These are phyloP conservation scores for Drosophila triauraria DNA, from an alignment of 1,140 invertebrate genomes.

Conservation along the genomic window DNA sequence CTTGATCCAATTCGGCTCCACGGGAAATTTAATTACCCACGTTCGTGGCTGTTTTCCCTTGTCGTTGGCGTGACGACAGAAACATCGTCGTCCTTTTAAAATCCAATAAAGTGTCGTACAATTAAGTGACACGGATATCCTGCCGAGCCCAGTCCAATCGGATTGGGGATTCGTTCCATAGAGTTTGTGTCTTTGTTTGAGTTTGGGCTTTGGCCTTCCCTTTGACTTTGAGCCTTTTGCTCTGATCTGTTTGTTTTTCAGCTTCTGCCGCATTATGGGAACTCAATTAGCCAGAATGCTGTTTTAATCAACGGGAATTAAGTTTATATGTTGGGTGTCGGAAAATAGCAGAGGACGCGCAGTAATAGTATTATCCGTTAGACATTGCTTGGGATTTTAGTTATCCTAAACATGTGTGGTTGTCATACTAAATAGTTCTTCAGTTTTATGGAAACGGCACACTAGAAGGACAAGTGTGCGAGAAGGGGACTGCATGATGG, in stretches of 20 bases:
- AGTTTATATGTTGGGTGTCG: slow-evolving; percentile 9
- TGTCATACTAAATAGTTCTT: too few species aligned
- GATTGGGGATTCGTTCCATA: slow-evolving; percentile 39
- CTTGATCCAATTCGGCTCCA: slow-evolving; percentile 64
- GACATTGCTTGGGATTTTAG: not conserved
- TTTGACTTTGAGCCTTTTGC: slow-evolving; percentile 12
- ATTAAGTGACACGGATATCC: slow-evolving; percentile 79
- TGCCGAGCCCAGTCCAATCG: slow-evolving; percentile 48
- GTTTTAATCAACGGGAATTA: slow-evolving; percentile 54
- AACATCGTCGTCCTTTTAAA: slow-evolving; percentile 68
- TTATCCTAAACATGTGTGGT: not conserved
- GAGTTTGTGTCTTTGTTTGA: slow-evolving; percentile 29
- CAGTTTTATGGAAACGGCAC: too few species aligned
- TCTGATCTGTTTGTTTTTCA: slow-evolving; percentile 54
- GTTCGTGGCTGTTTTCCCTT: slow-evolving; percentile 22
- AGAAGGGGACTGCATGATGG: too few species aligned
- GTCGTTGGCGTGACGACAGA: slow-evolving; percentile 53
- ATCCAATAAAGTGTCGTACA: slow-evolving; percentile 81
- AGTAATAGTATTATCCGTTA: not conserved
- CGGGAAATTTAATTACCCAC: slow-evolving; percentile 79
- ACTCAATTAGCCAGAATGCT: slow-evolving; percentile 61
- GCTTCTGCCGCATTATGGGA: slow-evolving; percentile 42
- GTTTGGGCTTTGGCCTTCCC: slow-evolving; percentile 29
- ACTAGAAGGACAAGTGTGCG: too few species aligned
- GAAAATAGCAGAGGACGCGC: not conserved